These are phyloP conservation scores for Macrosiphum euphorbiae DNA, from an alignment of 2,888 invertebrate genomes.

Conservation along the genomic window DNA sequence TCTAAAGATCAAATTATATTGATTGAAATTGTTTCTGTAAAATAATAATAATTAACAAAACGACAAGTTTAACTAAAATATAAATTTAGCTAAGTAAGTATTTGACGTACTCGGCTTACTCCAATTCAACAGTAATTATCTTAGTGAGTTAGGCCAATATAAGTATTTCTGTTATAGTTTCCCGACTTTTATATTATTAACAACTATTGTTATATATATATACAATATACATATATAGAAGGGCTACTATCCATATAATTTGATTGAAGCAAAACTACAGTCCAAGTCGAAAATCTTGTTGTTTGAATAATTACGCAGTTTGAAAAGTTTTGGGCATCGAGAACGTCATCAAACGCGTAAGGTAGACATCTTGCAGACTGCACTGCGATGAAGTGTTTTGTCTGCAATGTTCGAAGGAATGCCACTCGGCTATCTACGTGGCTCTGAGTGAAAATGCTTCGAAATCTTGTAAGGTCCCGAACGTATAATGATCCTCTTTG, in stretches of 20 bases:
- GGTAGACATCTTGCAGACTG: conserved; percentile 18
- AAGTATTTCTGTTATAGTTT: not conserved
- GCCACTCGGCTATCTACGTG: conserved; percentile 5
- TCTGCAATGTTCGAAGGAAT: conserved; percentile 30
- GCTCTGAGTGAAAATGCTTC: conserved; percentile 37
- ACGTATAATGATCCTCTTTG: conserved; percentile 56
- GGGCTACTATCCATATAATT: too few species aligned
- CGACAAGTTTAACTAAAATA: not conserved
- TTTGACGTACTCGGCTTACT: not conserved
- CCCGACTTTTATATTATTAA: not conserved
- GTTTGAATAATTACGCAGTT: conserved; percentile 25
- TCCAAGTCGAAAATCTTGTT: not conserved
- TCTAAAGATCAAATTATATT: not conserved
- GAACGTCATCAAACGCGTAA: conserved; percentile 41
- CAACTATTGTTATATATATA: not conserved
- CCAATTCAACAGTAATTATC: not conserved
- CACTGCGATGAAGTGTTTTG: conserved; percentile 26
- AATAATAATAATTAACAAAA: not conserved
- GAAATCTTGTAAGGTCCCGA: conserved; percentile 53
- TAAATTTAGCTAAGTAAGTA: not conserved
- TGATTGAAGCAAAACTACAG: conserved; percentile 30
- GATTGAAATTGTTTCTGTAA: not conserved
- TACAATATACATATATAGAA: too few species aligned
- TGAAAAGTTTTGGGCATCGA: conserved; percentile 14
- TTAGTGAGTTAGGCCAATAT: not conserved